phyloP scores from a whole-genome alignment of 1,140 invertebrate genomes.

The Acromyrmex heyeri region DNA sequence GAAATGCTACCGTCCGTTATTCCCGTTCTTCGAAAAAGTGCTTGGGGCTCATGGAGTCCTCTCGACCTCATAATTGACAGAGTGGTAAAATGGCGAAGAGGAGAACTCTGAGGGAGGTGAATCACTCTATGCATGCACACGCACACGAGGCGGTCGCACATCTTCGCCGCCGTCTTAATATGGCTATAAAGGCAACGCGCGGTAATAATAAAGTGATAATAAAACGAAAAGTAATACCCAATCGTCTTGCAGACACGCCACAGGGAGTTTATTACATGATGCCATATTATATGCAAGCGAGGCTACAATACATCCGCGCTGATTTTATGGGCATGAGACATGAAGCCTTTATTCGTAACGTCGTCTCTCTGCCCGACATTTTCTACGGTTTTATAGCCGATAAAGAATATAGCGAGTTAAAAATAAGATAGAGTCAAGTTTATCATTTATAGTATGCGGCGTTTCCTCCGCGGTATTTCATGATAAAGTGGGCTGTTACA shows the following conservation, averaged over 20 bases:
- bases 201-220: slow-evolving; percentile 84
- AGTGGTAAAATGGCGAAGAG: slow-evolving; percentile 79
- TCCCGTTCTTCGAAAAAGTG: slow-evolving; percentile 50
- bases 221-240: slow-evolving; percentile 82
- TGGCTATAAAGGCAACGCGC: slow-evolving; percentile 78
- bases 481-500: slow-evolving; percentile 46
- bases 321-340: slow-evolving; percentile 73
- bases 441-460: slow-evolving; percentile 65
- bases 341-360: slow-evolving; percentile 73
- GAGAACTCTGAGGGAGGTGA: slow-evolving; percentile 58
- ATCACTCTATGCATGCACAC: slow-evolving; percentile 62
- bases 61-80: slow-evolving; percentile 80
- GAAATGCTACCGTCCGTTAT: slow-evolving; percentile 42
- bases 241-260: slow-evolving; percentile 77
- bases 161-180: slow-evolving; percentile 73
- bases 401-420: slow-evolving; percentile 64
- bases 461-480: slow-evolving; percentile 36
- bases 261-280: slow-evolving; percentile 81
- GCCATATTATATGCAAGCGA: slow-evolving; percentile 78
- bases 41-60: slow-evolving; percentile 7
- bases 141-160: slow-evolving; percentile 4
- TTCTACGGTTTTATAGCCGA: slow-evolving; percentile 70
- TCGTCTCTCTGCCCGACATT: slow-evolving; percentile 52
- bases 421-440: slow-evolving; percentile 47
- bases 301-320: slow-evolving; percentile 66